Base-by-base conservation (phyloP, 2,113 vertebrate genomes). In the Syngnathoides biaculeatus region DNA sequence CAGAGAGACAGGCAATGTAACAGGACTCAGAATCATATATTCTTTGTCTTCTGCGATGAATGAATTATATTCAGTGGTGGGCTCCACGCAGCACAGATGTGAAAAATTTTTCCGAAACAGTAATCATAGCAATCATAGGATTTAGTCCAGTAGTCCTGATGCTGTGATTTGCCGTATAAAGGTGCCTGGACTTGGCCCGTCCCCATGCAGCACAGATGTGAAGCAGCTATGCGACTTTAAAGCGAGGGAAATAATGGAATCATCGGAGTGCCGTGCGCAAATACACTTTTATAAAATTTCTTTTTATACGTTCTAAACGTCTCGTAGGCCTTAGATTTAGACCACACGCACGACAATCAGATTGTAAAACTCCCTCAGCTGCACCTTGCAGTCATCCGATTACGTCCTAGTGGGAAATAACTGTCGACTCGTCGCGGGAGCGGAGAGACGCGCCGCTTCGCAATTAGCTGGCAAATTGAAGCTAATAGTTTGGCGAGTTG, bases 351-450 rank as follows among this genome's bases (percentile, higher is more conserved):
- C 50, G 26, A 57, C 55, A 30, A 39, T 39, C 20, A 39, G 58
- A 60, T 60, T 60, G 35, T 60, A 60, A 60, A 60, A 35, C 58
- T 60, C 55, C 55, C 55, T 26, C n/a, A 17, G 56, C 56, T 83
- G 83, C 81, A 75, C 30, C 64, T 65, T 22, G 3, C 55, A 30
- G 64, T 88, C 84, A 88, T 89, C 85, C 83, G 88, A 88, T 88
- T 83, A 84, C 82, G 84, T 82, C 75, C 86, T 88, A 80, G 45
- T 65, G 88, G 88, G 88, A 89, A 89, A 89, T 89, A 87, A 89
- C 70, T 75, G 80, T 69, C 80, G 77, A 86, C 86, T 78, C 82
- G 79, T 87, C 86, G 84, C 82, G 86, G 83, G 85, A 86, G 83
- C 81, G 84, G 71, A 79, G 82, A 84, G 84, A 87, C 87, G 79